phyloP scores from a whole-genome alignment of 1,140 invertebrate genomes.

The Megathymus violae region DNA sequence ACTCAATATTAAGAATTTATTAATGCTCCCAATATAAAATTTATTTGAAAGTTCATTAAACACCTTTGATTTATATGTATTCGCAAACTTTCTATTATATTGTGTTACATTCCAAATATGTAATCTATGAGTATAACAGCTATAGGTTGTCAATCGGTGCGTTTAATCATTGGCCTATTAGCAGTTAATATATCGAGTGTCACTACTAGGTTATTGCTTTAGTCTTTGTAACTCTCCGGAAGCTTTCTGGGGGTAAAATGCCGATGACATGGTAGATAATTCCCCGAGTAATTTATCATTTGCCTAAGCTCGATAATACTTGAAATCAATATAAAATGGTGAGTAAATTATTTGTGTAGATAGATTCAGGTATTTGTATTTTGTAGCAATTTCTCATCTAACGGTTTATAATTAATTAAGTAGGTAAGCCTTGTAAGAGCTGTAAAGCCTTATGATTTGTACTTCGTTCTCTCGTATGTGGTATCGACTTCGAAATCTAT shows the following conservation, averaged over 20 bases:
- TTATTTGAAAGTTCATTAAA: not conserved
- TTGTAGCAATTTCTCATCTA: no score
- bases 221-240: conserved; percentile 36
- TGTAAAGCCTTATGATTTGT: no score
- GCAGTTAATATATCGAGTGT: conserved; percentile 26
- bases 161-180: conserved; percentile 17
- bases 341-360: not conserved
- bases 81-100: no score
- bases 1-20: no score
- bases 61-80: no score
- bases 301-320: conserved; percentile 22
- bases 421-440: no score
- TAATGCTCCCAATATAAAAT: conserved; percentile 1
- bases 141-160: not conserved
- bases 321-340: conserved; percentile 22
- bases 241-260: conserved; percentile 35
- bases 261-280: conserved; percentile 41
- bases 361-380: no score
- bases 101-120: no score
- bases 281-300: conserved; percentile 39
- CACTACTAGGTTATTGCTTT: conserved; percentile 16
- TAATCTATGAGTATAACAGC: not conserved
- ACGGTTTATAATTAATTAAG: no score
- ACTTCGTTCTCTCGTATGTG: no score
- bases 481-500: no score